Conservation (phyloP, 2,888 invertebrate genomes). For the Lepidochitona cinerea region DNA sequence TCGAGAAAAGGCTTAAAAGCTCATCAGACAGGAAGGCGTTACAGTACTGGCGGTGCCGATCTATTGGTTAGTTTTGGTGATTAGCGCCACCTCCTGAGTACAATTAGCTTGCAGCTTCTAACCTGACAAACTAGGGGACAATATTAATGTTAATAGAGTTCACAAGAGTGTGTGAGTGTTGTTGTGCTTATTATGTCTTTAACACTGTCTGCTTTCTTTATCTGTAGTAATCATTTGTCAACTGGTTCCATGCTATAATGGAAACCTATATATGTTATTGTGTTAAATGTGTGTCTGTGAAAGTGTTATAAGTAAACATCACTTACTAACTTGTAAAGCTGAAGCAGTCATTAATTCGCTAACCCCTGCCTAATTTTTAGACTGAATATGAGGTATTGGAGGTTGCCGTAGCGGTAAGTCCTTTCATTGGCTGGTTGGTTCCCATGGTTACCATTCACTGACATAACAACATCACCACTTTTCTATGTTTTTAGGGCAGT, state of each 20-base stretch:
- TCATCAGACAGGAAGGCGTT: slow-evolving; percentile 50
- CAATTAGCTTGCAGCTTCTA: no score
- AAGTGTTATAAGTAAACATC: neutral
- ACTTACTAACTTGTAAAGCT: neutral
- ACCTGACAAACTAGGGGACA: no score
- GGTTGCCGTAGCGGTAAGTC: neutral
- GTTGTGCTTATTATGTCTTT: no score
- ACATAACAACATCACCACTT: no score
- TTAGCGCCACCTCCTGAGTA: no score
- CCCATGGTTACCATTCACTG: neutral
- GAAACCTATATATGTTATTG: no score
- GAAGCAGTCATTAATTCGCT: neutral
- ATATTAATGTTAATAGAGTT: no score
- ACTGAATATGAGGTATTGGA: slow-evolving; percentile 1
- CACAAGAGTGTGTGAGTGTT: no score
- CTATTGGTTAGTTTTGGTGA: slow-evolving; percentile 60
- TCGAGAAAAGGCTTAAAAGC: slow-evolving; percentile 71
- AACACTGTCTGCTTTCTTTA: no score
- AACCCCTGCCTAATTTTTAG: neutral
- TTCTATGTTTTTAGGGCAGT: neutral
- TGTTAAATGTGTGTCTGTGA: no score
- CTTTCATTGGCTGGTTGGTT: neutral
- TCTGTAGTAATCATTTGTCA: no score
- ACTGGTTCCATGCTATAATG: no score
- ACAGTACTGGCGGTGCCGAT: slow-evolving; percentile 64